phyloP scores from a whole-genome alignment of 1,140 invertebrate genomes.

The Atta cephalotes region DNA sequence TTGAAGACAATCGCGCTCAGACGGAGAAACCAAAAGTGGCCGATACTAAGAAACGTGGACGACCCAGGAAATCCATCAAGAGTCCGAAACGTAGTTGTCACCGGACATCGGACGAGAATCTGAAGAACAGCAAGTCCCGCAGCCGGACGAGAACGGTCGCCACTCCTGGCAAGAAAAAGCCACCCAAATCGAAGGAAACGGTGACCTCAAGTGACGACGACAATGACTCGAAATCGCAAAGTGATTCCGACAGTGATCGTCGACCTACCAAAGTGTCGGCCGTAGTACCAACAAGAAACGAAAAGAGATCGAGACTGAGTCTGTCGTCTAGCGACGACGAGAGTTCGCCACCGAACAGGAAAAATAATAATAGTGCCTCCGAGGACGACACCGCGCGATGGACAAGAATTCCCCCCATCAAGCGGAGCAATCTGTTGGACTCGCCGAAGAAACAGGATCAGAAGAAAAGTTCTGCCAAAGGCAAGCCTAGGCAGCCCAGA shows the following conservation, averaged over 20 bases:
- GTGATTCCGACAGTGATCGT: conserved; percentile 78
- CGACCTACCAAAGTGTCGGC: conserved; percentile 45
- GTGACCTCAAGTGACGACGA: conserved; percentile 78
- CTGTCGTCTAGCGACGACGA: conserved; percentile 79
- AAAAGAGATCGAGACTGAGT: conserved; percentile 76
- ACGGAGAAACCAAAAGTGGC: conserved; percentile 83
- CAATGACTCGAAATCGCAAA: conserved; percentile 75
- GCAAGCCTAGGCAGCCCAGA: conserved; percentile 79
- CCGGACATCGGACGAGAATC: conserved; percentile 63
- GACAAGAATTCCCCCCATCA: conserved; percentile 76
- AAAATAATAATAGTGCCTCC: conserved; percentile 64
- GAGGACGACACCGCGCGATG: conserved; percentile 79
- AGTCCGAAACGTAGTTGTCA: conserved; percentile 75
- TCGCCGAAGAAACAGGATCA: conserved; percentile 82
- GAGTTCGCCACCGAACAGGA: conserved; percentile 38
- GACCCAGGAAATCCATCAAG: conserved; percentile 82
- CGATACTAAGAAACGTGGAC: conserved; percentile 83
- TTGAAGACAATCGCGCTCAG: conserved; percentile 73
- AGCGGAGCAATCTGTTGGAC: conserved; percentile 78
- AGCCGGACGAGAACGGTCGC: conserved; percentile 71
- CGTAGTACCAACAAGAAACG: neutral
- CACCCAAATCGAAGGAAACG: conserved; percentile 77
- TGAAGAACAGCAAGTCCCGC: conserved; percentile 74
- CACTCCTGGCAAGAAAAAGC: conserved; percentile 76
- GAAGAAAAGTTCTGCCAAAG: conserved; percentile 81